Base-by-base conservation (phyloP, 2,797 vertebrate genomes). In the Anguilla megastoma region DNA sequence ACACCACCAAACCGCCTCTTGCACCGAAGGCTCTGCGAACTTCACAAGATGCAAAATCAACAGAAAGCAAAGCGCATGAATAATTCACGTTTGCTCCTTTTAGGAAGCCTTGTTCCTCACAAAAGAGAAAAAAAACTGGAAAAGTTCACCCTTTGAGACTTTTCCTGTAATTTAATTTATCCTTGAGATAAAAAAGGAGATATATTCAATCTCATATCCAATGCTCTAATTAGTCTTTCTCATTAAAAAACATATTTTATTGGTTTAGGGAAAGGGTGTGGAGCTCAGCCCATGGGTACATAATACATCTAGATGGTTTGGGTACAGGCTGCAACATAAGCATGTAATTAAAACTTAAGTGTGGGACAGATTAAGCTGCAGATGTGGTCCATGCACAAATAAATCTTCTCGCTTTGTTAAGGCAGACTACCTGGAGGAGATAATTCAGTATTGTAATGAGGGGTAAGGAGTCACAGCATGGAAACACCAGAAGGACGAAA, bases 271-370 rank as follows among this genome's bases (percentile, higher is more conserved):
- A 63, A 24, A 3, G 60, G 60, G 56, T 85, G 30, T 9, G 12
- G 52, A 14, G 41, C 36, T 85, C 5, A 45, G 56, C 85, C 85
- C 66, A 66, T 85, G 85, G 85, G 56, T 66, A 66, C 16, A 33
- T 30, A 27, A 66, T 45, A 66, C 12, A 85, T 36, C 33, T 21
- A 36, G 85, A 21, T 41, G 54, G 58, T 54, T 63, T 63, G 85
- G 6, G 41, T 58, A 18, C 9, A 48, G 45, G 45, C 24, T 84
- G 48, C 24, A 52, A 54, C 83, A 84, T 58, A 30, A 58, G 48
- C 27, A 84, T 84, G 56, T 85, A 41, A 85, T 85, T 85, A 85
- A 66, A 85, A 33, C n/a, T 63, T 41, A 66, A 45, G 85, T 63
- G 6, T 63, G 85, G 54, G 58, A 18, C 21, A 63, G 58, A 36